Percentiles rank a stretch among this genome's conserved stretches.
Conservation (phyloP, 2,888 invertebrate genomes). For the Dryomyza anilis region DNA sequence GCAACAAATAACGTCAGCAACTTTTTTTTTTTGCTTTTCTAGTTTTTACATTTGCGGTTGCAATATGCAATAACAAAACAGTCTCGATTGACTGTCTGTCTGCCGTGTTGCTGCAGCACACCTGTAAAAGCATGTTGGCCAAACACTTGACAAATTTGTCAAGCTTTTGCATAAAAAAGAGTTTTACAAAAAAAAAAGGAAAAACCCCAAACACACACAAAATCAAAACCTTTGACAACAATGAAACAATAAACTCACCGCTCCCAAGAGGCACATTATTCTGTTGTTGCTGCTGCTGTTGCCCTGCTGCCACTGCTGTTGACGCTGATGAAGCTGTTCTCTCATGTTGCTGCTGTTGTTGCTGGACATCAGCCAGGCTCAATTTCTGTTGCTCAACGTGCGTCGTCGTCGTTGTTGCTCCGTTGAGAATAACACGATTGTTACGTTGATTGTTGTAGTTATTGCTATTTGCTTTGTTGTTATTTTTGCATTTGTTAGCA, state of each 20-base stretch:
- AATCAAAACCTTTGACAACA: conserved; percentile 7
- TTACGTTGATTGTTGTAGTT: conserved; percentile 41
- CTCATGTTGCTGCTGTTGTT: conserved; percentile 52
- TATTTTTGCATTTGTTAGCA: conserved; percentile 36
- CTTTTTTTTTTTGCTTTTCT: no score
- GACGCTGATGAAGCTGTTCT: conserved; percentile 26
- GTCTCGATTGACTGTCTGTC: no score
- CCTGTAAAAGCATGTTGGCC: neutral
- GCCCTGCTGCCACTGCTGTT: conserved; percentile 41
- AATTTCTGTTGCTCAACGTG: conserved; percentile 23
- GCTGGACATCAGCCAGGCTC: conserved; percentile 49
- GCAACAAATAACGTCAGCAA: conserved; percentile 17
- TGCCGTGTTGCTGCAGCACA: no score
- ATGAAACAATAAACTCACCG: conserved; percentile 54
- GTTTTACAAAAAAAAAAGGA: conserved; percentile 15
- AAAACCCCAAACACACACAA: conserved; percentile 4
- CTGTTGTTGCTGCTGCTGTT: conserved; percentile 43
- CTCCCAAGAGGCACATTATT: conserved; percentile 61
- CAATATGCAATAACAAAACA: neutral
- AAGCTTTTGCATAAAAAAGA: conserved; percentile 4
- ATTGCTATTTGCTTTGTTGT: conserved; percentile 40
- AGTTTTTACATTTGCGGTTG: neutral
- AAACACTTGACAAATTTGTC: conserved; percentile 19
- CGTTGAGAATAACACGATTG: conserved; percentile 38
- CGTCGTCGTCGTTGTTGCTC: conserved; percentile 32